Evolutionary conservation across 2,797 vertebrate species (phyloP), one percentile per base, ranked within the genome.

Genomic region (Mormyrops attenuatus): DNA sequence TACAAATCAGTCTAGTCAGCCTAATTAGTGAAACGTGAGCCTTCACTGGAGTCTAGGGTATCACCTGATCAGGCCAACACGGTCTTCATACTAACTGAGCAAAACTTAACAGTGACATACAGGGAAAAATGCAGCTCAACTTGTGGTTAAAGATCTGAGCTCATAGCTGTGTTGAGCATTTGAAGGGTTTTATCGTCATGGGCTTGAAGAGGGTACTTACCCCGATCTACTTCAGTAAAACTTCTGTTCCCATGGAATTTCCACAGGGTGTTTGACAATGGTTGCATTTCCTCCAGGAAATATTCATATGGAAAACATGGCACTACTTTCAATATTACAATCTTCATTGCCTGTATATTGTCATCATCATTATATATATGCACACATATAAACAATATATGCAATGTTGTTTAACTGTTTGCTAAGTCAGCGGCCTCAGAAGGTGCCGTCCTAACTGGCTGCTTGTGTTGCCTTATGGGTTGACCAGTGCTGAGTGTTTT

Each of bases 1-100:
- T 69, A 87, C 73, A 90, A 89, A 90, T 91, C 91, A 92, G 88
- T 91, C 88, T 88, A 73, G 82, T 89, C 6, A 57, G 26, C 73
- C 80, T 77, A 89, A 92, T 91, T 90, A 91, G 89, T 60, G 34
- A 26, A 53, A 88, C 88, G 44, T 50, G 60, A 85, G 63, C 57
- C 52, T 60, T 88, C 63, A 20, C n/a, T 77, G 82, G 53, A 80
- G 52, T 66, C 88, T 89, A 13, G 80, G 77, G 60, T 88, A 85
- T 66, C 82, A 26, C 85, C 44, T 9, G 15, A 49, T 57, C 57
- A 8, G 87, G 50, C 63, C 22, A 84, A n/a, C 53, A 41, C 50
- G 44, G n/a, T 53, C 11, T 15, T 8, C 50, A 52, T 15, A 15
- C 9, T 13, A 86, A 86, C n/a, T 47, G 80, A 47, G 8, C 22